Conservation (phyloP, 1,140 invertebrate species). For the Drepana arcuata region DNA sequence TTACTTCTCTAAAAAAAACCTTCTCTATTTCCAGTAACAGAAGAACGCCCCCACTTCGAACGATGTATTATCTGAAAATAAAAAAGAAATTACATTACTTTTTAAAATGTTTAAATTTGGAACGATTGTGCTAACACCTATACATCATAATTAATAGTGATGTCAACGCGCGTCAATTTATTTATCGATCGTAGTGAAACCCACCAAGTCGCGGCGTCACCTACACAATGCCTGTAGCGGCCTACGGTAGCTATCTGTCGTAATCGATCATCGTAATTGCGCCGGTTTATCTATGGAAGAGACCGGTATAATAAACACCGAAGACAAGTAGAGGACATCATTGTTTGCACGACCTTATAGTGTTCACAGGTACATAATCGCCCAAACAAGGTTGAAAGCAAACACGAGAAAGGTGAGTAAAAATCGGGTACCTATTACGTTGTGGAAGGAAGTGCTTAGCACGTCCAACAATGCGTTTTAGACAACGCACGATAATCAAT, state of each 20-base stretch:
- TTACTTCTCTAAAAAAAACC: background rate
- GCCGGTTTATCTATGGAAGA: conserved; percentile 30
- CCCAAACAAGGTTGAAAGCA: conserved; percentile 30
- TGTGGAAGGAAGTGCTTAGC: conserved; percentile 31
- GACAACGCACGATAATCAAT: conserved; percentile 46
- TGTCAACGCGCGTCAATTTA: conserved; percentile 33
- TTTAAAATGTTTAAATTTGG: too few relatives aligned
- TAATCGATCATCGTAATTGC: conserved; percentile 57
- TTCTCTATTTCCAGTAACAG: background rate
- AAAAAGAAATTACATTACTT: too few relatives aligned
- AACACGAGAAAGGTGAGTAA: conserved; percentile 23
- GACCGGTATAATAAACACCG: conserved; percentile 38
- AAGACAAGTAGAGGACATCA: conserved; percentile 45
- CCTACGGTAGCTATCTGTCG: conserved; percentile 28
- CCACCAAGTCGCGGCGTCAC: conserved; percentile 17
- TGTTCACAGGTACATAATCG: conserved; percentile 16
- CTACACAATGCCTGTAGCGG: conserved; percentile 39
- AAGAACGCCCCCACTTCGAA: too few relatives aligned
- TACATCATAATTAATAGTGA: conserved; percentile 44
- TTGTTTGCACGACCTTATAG: conserved; percentile 33
- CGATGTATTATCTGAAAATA: conserved; percentile 6
- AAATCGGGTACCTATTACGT: conserved; percentile 15
- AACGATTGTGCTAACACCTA: conserved; percentile 25
- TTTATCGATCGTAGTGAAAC: conserved; percentile 46
- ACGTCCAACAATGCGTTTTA: conserved; percentile 34